Evolutionary conservation across 2,888 invertebrate species (phyloP).

Genomic region (Arrhopalites spinosus): DNA sequence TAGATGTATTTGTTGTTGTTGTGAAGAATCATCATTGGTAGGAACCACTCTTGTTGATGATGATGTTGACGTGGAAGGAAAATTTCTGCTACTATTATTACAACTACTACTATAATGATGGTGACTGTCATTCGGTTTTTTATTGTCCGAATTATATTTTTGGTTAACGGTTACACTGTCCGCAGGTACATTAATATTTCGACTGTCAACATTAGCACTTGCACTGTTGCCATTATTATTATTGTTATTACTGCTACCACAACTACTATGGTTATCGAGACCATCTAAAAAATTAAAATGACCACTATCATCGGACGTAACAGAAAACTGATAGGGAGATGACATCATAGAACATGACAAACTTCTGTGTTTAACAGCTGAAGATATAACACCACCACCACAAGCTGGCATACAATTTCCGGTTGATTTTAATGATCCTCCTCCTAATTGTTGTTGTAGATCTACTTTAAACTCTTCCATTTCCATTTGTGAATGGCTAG

Average conservation of each 20-base stretch:
- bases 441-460: slow-evolving; percentile 14
- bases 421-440: background rate
- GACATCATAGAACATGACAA: slow-evolving; percentile 41
- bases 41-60: background rate
- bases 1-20: background rate
- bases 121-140: slow-evolving; percentile 3
- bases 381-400: background rate
- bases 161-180: slow-evolving; percentile 24
- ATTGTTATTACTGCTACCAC: slow-evolving; percentile 26
- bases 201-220: slow-evolving; percentile 14
- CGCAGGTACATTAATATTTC: slow-evolving; percentile 33
- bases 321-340: slow-evolving; percentile 26
- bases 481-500: slow-evolving; percentile 7
- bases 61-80: background rate
- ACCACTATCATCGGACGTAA: slow-evolving; percentile 15
- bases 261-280: slow-evolving; percentile 23
- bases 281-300: slow-evolving; percentile 31
- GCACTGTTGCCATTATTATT: slow-evolving; percentile 26
- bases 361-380: slow-evolving; percentile 51
- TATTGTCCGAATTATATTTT: slow-evolving; percentile 11
- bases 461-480: slow-evolving; percentile 25
- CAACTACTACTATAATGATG: slow-evolving; percentile 7
- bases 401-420: background rate
- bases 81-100: slow-evolving; percentile 1
- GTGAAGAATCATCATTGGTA: background rate